A percentile compares a stretch with the other conserved stretches of the same genome.
Conservation (phyloP, 2,888 invertebrate species). For the Mythimna ferrago region DNA sequence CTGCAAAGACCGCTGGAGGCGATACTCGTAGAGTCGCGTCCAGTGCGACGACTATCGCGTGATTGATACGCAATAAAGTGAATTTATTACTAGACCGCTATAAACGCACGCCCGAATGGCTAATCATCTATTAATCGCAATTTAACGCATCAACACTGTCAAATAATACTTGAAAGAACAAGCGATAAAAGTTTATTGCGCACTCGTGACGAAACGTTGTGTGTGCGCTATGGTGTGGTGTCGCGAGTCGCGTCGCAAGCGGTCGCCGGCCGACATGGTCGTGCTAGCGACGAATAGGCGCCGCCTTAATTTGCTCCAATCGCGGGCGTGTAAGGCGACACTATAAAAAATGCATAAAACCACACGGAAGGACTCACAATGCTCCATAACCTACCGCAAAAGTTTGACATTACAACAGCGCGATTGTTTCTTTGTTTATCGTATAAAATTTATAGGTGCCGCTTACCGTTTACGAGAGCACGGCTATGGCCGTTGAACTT, state of each 20-base stretch:
- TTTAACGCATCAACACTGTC: constrained; percentile 87
- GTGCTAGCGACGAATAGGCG: constrained; percentile 67
- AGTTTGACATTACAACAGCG: constrained; percentile 81
- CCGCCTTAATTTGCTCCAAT: constrained; percentile 69
- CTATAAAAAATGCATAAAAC: constrained; percentile 69
- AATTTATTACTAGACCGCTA: constrained; percentile 86
- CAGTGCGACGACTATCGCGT: constrained; percentile 67
- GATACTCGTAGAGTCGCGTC: constrained; percentile 62
- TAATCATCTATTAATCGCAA: constrained; percentile 88
- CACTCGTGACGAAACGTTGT: constrained; percentile 67
- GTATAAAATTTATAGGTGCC: constrained; percentile 82
- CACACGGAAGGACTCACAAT: constrained; percentile 80
- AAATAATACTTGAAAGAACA: constrained; percentile 87
- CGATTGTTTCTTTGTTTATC: constrained; percentile 89
- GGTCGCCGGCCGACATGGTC: constrained; percentile 33
- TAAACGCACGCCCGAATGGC: constrained; percentile 83
- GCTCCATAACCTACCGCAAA: constrained; percentile 86
- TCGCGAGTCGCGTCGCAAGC: constrained; percentile 43
- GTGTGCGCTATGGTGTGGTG: constrained; percentile 55
- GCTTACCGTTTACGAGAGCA: constrained; percentile 79
- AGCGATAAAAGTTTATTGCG: constrained; percentile 83
- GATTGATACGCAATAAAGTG: constrained; percentile 87
- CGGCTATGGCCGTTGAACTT: constrained; percentile 85
- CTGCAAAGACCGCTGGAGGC: constrained; percentile 57
- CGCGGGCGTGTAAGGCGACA: constrained; percentile 66